A percentile compares a stretch with the other conserved stretches of the same genome.
Evolutionary conservation across 2,888 invertebrate genomes (phyloP).

Genomic region (Phytoseiulus persimilis): DNA sequence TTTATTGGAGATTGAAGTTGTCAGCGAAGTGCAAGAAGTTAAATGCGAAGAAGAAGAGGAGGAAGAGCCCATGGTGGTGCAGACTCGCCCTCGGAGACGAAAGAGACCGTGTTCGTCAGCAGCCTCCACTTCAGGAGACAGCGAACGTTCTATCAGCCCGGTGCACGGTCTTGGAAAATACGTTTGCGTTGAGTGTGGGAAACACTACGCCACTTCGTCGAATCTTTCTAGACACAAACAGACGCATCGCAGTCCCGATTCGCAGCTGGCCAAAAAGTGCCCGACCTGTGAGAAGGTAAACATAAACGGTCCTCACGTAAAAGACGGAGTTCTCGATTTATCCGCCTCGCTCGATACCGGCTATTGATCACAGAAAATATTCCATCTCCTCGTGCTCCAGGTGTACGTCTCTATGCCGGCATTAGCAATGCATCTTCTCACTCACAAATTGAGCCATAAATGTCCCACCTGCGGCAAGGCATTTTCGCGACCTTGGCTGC

Average conservation of each 20-base stretch:
- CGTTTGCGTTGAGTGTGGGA: conserved; percentile 77
- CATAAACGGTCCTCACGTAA: not conserved
- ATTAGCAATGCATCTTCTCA: conserved; percentile 64
- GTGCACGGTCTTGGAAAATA: conserved; percentile 52
- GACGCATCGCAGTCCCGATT: conserved; percentile 84
- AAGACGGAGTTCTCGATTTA: too few species aligned
- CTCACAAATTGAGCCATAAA: conserved; percentile 44
- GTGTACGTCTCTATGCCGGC: conserved; percentile 81
- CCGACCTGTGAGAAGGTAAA: conserved; percentile 68
- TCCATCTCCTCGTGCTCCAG: not conserved
- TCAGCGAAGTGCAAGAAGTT: conserved; percentile 23
- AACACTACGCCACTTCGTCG: conserved; percentile 81
- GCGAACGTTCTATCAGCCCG: conserved; percentile 32
- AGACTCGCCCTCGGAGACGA: not conserved
- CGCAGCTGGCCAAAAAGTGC: conserved; percentile 61
- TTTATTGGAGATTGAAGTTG: conserved; percentile 24
- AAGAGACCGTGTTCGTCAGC: conserved; percentile 15
- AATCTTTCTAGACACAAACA: conserved; percentile 82
- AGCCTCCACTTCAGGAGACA: conserved; percentile 25
- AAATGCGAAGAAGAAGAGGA: not conserved
- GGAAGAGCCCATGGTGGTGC: not conserved
- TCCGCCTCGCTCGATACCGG: too few species aligned
- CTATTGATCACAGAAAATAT: not conserved
- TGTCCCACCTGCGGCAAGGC: conserved; percentile 45
- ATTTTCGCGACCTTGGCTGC: conserved; percentile 45